Evolutionary conservation across 1,140 invertebrate genomes (phyloP).

Genomic region (Drosophila kohkoa): DNA sequence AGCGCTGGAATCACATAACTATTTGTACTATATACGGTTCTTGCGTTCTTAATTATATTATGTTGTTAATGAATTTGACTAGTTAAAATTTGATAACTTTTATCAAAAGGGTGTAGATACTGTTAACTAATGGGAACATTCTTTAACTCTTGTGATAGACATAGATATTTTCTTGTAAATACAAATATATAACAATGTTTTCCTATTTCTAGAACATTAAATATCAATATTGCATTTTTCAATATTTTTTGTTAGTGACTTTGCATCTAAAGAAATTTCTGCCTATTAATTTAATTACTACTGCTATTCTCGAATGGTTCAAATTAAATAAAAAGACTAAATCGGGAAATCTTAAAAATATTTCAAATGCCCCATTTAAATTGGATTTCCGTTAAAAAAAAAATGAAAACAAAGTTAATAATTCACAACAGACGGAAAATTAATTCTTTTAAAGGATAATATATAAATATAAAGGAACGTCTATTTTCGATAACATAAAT

Average conservation of each 20-base stretch:
- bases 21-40: slow-evolving; percentile 4
- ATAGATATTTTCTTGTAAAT: neutral
- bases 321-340: too few relatives aligned
- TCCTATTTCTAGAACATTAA: slow-evolving; percentile 4
- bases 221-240: neutral
- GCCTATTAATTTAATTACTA: too few relatives aligned
- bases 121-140: neutral
- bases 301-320: too few relatives aligned
- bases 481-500: neutral
- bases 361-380: too few relatives aligned
- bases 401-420: too few relatives aligned
- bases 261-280: too few relatives aligned
- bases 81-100: neutral
- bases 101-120: slow-evolving; percentile 16
- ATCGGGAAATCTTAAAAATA: too few relatives aligned
- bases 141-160: slow-evolving; percentile 6
- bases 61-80: slow-evolving; percentile 15
- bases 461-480: neutral
- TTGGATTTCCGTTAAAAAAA: too few relatives aligned
- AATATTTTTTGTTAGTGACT: too few relatives aligned
- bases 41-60: slow-evolving; percentile 2
- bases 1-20: neutral
- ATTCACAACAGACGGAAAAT: neutral
- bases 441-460: too few relatives aligned
- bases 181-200: slow-evolving; percentile 8